Base-by-base conservation (phyloP, 2,113 vertebrate species). In the Indri indri region DNA sequence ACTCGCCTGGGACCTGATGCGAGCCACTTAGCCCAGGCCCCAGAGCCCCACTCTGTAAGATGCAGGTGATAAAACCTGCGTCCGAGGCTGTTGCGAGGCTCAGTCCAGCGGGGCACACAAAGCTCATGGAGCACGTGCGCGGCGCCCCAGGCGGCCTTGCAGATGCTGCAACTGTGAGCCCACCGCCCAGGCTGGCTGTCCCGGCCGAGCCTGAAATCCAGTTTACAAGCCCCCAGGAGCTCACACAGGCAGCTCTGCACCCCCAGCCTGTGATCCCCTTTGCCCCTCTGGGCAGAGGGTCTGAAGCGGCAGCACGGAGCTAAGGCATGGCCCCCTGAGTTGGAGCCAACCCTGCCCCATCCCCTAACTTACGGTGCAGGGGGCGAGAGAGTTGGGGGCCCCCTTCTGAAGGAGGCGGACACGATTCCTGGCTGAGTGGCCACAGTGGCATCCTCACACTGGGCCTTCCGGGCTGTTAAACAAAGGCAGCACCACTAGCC, bases 71-170 rank as follows among this genome's bases (percentile, higher is more conserved):
- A 17, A 34, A 37, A 25, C 27, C 34, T 76, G 22, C 37, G 0
- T 2, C 7, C 2, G 6, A 61, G 32, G 63, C 23, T 37, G 10
- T 1, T 2, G 1, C n/a, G 52, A 70, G 34, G 88, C 13, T 37
- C 18, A 30, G 6, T n/a, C 42, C 65, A 37, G 37, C 25, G 2
- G 2, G 8, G 8, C 0, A 25, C 32, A 3, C 7, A 32, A 17
- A 73, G 81, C 79, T n/a, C 2, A 7, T 6, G 9, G 87, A 47
- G 18, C 2, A 22, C 1, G 0, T 0, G 13, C 0, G 27, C 18
- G 22, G 61, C 0, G 5, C 42, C 66, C 2, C 2, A 3, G 45
- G 40, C n/a, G 0, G 45, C 23, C 84, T 50, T 65, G 5, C 42
- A 68, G 61, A 32, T 50, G 5, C 12, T 1, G 50, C 2, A 32